A percentile compares a stretch with the other conserved stretches of the same genome.
Conservation (phyloP, 1,140 invertebrate genomes). For the Camponotus floridanus region DNA sequence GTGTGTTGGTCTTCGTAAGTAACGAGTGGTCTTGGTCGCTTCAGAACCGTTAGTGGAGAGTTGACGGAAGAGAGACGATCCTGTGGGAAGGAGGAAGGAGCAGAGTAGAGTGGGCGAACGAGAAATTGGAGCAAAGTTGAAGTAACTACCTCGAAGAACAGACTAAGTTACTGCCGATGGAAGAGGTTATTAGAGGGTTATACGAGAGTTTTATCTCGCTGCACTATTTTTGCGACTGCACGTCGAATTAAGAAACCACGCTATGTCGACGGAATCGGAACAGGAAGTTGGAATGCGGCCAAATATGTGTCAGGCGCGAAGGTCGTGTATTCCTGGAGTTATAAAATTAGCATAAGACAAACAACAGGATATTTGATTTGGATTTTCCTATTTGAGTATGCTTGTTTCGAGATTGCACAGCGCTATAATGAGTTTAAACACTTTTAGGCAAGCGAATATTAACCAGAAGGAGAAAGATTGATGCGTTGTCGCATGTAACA, state of each 20-base stretch:
- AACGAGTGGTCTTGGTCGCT: slow-evolving; percentile 36
- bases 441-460: background rate
- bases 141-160: slow-evolving; percentile 62
- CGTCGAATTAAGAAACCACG: slow-evolving; percentile 33
- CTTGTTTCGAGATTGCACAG: no score
- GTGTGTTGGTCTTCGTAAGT: slow-evolving; percentile 58
- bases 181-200: slow-evolving; percentile 64
- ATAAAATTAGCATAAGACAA: background rate
- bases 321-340: background rate
- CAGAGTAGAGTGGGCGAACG: background rate
- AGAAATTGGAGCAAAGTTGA: slow-evolving; percentile 65
- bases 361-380: background rate
- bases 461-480: background rate
- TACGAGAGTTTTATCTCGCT: slow-evolving; percentile 49
- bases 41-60: slow-evolving; percentile 40
- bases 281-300: background rate
- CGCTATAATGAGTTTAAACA: background rate
- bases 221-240: slow-evolving; percentile 45
- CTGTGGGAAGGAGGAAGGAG: slow-evolving; percentile 54
- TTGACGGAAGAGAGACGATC: slow-evolving; percentile 42
- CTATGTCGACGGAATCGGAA: background rate
- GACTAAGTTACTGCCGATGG: slow-evolving; percentile 60
- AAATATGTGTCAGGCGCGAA: background rate
- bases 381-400: background rate
- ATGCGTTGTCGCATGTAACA: background rate